These are phyloP conservation scores for Heliconius hewitsoni DNA, from an alignment of 1,140 invertebrate genomes.

Conservation along the genomic window DNA sequence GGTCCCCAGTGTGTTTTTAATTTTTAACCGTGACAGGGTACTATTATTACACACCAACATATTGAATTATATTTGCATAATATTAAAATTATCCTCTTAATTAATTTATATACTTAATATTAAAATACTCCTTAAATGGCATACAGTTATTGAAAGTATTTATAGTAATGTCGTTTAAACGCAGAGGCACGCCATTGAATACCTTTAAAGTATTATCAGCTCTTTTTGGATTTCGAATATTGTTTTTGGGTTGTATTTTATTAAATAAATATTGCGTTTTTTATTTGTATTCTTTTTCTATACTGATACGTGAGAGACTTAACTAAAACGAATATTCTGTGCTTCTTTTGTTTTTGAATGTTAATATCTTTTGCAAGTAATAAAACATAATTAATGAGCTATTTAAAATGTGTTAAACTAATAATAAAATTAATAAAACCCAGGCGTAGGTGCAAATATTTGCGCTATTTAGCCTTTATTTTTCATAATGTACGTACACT, in stretches of 20 bases:
- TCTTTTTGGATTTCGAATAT: neutral
- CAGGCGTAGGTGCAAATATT: neutral
- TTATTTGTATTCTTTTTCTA: neutral
- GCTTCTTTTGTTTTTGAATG: neutral
- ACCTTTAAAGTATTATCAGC: conserved; percentile 45
- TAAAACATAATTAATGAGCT: neutral
- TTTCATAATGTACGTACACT: conserved; percentile 4
- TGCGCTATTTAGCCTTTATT: neutral
- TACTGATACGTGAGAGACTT: neutral
- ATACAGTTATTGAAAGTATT: neutral
- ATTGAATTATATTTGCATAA: conserved; percentile 1
- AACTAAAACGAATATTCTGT: neutral
- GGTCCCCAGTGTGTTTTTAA: conserved; percentile 14
- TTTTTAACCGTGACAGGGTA: neutral
- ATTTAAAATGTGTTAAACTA: neutral
- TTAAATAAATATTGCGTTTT: neutral
- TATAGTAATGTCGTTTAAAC: conserved; percentile 50
- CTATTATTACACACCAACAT: neutral
- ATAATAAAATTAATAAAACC: neutral
- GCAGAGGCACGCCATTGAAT: conserved; percentile 51
- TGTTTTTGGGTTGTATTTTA: neutral
- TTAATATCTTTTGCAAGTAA: neutral
- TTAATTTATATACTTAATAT: neutral
- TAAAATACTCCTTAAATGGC: neutral
- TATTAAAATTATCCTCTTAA: neutral